A percentile compares a stretch with the other conserved stretches of the same genome.
phyloP scores from a whole-genome alignment of 1,140 invertebrate species.

The Tenebrio molitor region DNA sequence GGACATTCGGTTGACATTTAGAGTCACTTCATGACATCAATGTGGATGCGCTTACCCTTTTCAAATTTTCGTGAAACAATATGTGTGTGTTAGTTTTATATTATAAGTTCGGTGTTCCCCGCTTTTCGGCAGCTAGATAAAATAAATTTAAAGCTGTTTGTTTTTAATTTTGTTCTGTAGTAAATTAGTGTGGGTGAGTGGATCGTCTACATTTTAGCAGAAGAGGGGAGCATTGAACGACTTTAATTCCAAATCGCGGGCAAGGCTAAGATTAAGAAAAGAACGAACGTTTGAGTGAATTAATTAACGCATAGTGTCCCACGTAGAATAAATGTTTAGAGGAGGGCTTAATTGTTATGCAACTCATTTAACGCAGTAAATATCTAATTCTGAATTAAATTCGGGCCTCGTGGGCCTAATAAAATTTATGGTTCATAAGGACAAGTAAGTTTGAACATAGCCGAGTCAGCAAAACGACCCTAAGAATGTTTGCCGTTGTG shows the following conservation, averaged over 20 bases:
- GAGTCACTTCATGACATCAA: conserved; percentile 28
- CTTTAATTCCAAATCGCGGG: conserved; percentile 12
- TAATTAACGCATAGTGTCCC: conserved; percentile 40
- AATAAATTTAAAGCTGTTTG: no score
- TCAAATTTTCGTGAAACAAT: conserved; percentile 20
- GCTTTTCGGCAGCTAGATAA: not conserved
- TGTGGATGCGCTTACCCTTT: conserved; percentile 11
- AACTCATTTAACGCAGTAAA: conserved; percentile 46
- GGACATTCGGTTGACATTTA: conserved; percentile 24
- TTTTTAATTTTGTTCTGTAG: no score
- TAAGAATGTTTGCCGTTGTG: conserved; percentile 39
- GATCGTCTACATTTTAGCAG: not conserved
- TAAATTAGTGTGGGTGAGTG: not conserved
- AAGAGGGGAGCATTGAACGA: not conserved
- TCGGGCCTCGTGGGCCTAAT: conserved; percentile 40
- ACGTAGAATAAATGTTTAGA: conserved; percentile 43
- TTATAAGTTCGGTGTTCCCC: not conserved
- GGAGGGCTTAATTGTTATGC: conserved; percentile 43
- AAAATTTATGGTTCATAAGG: conserved; percentile 46
- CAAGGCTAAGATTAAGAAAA: conserved; percentile 29
- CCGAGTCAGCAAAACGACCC: conserved; percentile 36
- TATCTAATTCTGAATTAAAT: conserved; percentile 47
- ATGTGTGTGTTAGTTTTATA: no score
- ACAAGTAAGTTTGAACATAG: conserved; percentile 35
- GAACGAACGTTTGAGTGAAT: conserved; percentile 37